These are phyloP conservation scores for Agriopis marginaria DNA, from an alignment of 2,888 invertebrate genomes.

Conservation along the genomic window DNA sequence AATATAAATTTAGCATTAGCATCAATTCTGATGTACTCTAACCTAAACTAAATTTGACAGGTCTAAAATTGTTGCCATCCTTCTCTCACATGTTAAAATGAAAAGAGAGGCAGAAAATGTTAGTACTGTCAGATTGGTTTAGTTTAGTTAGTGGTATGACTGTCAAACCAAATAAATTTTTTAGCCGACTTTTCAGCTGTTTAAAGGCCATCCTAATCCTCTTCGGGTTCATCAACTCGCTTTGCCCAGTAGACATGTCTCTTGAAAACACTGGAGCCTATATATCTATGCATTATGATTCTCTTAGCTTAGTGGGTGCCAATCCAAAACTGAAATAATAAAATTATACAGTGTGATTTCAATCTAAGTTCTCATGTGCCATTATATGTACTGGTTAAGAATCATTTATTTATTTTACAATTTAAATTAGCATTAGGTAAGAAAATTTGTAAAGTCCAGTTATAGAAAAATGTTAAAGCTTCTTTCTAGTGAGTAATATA, in stretches of 20 bases:
- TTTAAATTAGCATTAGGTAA: slow-evolving; percentile 49
- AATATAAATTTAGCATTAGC: not conserved
- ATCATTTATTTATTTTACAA: slow-evolving; percentile 39
- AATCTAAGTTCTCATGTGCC: slow-evolving; percentile 64
- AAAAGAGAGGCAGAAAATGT: too few species aligned
- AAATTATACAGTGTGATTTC: slow-evolving; percentile 32
- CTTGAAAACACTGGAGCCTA: not conserved
- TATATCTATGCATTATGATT: slow-evolving; percentile 2
- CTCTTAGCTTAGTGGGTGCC: slow-evolving; percentile 1
- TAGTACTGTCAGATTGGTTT: too few species aligned
- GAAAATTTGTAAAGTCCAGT: slow-evolving; percentile 57
- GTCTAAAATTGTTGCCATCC: too few species aligned
- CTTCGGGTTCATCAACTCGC: too few species aligned
- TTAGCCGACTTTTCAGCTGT: too few species aligned
- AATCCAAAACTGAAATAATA: slow-evolving; percentile 7
- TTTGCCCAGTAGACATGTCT: too few species aligned
- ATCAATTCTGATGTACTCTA: too few species aligned
- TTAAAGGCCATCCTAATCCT: too few species aligned
- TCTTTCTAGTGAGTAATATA: slow-evolving; percentile 52
- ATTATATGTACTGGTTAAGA: slow-evolving; percentile 61
- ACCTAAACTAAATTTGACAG: too few species aligned
- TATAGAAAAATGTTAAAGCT: slow-evolving; percentile 59
- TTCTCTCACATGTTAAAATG: too few species aligned
- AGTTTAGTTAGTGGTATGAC: too few species aligned
- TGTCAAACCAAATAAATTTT: too few species aligned